Base-by-base conservation (phyloP, 2,113 vertebrate genomes). In the Dasyurus viverrinus region DNA sequence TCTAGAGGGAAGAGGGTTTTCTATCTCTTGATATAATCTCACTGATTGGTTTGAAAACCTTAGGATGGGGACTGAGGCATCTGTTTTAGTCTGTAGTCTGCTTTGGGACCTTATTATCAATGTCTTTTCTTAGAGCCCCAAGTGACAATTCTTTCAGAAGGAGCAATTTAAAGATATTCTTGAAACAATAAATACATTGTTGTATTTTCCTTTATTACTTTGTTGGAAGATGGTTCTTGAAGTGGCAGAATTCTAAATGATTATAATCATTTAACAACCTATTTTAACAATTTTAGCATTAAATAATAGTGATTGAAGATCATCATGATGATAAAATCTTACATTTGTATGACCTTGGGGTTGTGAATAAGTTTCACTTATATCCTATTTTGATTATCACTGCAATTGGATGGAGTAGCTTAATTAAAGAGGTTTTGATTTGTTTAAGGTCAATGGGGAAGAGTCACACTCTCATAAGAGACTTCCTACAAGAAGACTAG, bases 51-150 rank as follows among this genome's bases (percentile, higher is more conserved):
- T 12, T 90, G n/a, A 22, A 27, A 55, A 16, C 10, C 7, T n/a
- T 46, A 8, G 48, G 36, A 27, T 93, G 90, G 50, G 25, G 54
- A 22, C 42, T 36, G 50, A 89, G 54, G 23, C 26, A 91, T 89
- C 84, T 53, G 90, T 57, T 89, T 68, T 16, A 27, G 36, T n/a
- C 54, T 95, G 47, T 94, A 54, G n/a, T 46, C 89, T 95, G 55
- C 93, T 76, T 30, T 92, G 60, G 94, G 90, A 90, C n/a, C 23
- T 54, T 47, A 53, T 53, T 92, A 8, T 50, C 10, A 89, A 90
- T 89, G 94, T 94, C 55, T 60, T 89, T 93, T 92, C 84, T 53
- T 52, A 42, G 42, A 46, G 93, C 90, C 52, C 89, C 91, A 90
- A 93, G 68, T 22, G 94, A 89, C 23, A 53, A 91, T 90, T 93